Evolutionary conservation across 2,113 vertebrate species (phyloP), one percentile per base, ranked within the genome.

Genomic region (Tupaia chinensis): DNA sequence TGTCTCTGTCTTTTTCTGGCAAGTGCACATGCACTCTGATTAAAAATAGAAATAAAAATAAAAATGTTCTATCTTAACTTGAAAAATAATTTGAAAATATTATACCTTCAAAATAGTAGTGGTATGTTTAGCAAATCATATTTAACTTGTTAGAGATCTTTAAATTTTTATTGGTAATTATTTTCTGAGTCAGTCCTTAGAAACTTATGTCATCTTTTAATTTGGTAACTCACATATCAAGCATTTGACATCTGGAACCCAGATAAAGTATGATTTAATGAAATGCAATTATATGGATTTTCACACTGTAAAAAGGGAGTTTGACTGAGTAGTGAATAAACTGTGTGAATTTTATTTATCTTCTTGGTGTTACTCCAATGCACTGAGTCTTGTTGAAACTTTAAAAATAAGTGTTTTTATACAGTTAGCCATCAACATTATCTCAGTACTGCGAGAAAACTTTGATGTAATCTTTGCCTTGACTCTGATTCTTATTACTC

Each of bases 371-470:
- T 69, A 66, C 3, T 82, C 58, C 19, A 34, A 61, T 79, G 9
- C 9, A 68, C 34, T 25, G 23, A 60, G 12, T 89, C n/a, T 73
- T 81, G 14, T n/a, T 87, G 58, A 74, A 68, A 74, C 60, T 96
- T 84, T 89, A 20, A 44, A 78, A 97, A 76, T 22, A 63, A 82
- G 61, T 56, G 2, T 12, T 79, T 86, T 94, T 58, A 44, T 78
- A 81, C 65, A 66, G 54, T 86, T 82, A n/a, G 2, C 60, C 69
- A 89, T 61, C 34, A 29, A 29, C 3, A 25, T 20, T 54, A 3
- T 3, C 11, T 87, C n/a, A n/a, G 3, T 34, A 19, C 29, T 29
- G 8, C 65, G 92, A 92, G 34, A n/a, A 87, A 84, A 61, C 9
- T 16, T 2, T 63, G 54, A 76, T 84, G 1, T 25, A 29, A 93